phyloP scores from a whole-genome alignment of 2,888 invertebrate species.

The Salpingus planirostris region DNA sequence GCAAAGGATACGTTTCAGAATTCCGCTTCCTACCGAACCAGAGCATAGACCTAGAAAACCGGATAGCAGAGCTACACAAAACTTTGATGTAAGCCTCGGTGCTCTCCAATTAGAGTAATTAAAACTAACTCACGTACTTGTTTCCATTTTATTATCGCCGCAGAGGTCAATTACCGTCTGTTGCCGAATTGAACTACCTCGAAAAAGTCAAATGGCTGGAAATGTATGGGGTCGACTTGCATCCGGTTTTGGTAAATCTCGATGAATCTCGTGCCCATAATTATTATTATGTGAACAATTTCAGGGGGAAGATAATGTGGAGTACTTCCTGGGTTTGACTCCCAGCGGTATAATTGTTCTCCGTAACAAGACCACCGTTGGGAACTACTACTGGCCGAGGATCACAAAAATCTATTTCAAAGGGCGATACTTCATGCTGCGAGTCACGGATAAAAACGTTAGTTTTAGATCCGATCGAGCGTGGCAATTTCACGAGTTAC shows the following conservation, averaged over 20 bases:
- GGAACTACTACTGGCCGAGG: constrained; percentile 97
- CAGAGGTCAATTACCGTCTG: constrained; percentile 83
- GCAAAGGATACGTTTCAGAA: constrained; percentile 87
- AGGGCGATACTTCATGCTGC: constrained; percentile 92
- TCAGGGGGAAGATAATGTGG: constrained; percentile 92
- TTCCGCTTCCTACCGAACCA: constrained; percentile 90
- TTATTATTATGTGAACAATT: constrained; percentile 3
- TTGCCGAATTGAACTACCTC: constrained; percentile 89
- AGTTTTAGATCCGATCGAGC: no score
- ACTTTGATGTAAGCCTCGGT: constrained; percentile 64
- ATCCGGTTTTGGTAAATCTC: constrained; percentile 57
- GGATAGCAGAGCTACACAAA: constrained; percentile 83
- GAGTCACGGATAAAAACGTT: constrained; percentile 91
- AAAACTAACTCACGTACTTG: constrained; percentile 2
- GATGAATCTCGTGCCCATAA: neutral
- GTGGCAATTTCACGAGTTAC: no score
- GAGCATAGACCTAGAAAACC: constrained; percentile 79
- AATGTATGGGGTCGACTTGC: constrained; percentile 96
- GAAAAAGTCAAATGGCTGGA: constrained; percentile 98
- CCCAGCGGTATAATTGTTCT: constrained; percentile 92
- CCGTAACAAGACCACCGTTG: constrained; percentile 91
- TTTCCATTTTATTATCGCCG: constrained; percentile 20
- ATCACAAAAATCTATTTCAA: constrained; percentile 95
- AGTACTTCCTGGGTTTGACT: constrained; percentile 91
- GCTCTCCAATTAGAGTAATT: constrained; percentile 3